Base-by-base conservation (phyloP, 2,888 invertebrate species). In the Tupiocoris notatus region DNA sequence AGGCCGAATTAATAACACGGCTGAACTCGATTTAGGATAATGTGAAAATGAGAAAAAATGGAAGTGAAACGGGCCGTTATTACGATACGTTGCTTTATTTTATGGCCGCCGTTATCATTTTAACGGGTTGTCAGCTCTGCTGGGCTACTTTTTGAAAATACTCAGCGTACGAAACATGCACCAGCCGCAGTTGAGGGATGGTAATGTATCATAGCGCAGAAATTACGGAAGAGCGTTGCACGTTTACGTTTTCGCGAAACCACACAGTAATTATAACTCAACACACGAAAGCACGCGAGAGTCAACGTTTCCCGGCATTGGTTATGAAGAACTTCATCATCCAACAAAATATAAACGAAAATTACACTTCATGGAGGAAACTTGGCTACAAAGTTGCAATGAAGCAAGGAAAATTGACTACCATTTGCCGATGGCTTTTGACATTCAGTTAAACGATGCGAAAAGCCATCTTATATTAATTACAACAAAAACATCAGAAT, bases 11-110 rank as follows among this genome's bases (percentile, higher is more conserved):
- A 65, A 39, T 65, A 65, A 65, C 39, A 39, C 20, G 17, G 2
- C 65, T 65, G 39, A 65, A 65, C 65, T 65, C 65, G 65, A 65
- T 65, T 65, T 65, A 24, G 65, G 65, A 65, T 65, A 65, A 65
- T 65, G 65, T 25, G 65, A 17, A 65, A 65, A 65, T 65, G 65
- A 18, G 39, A 12, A 18, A 65, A 65, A 39, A 65, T 12, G 25
- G 39, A 39, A 39, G 65, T 20, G 65, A 20, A 65, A 65, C 12
- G 39, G 18, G 65, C 39, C 20, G 39, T 39, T 65, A 25, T 65
- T 39, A 65, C 39, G 65, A 65, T 16, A 65, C 65, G 25, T 39
- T 39, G 65, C 39, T 65, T 65, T 65, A 65, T 65, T 65, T 65
- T 65, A 65, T 39, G 65, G 25, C 20, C 65, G 20, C 39, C 21